Percentiles rank a stretch among this genome's conserved stretches.
Evolutionary conservation across 2,888 invertebrate species (phyloP).

Genomic region (Eurytoma adleriae): DNA sequence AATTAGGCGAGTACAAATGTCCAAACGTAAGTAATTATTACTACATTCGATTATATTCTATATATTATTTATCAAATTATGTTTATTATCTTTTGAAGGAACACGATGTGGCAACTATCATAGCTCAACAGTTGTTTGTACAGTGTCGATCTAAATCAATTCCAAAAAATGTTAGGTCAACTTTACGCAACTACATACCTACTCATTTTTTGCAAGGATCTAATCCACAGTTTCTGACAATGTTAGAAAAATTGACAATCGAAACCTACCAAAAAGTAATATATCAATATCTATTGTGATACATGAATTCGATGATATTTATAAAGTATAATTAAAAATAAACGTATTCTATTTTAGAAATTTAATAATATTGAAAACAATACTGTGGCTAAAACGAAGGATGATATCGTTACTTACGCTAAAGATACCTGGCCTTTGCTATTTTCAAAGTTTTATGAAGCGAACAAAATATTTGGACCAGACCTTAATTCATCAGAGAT

Average conservation of each 20-base stretch:
- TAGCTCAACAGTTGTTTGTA: slow-evolving; percentile 93
- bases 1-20: slow-evolving; percentile 94
- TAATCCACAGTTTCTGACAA: slow-evolving; percentile 79
- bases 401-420: slow-evolving; percentile 93
- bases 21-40: slow-evolving; percentile 73
- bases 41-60: not conserved
- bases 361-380: slow-evolving; percentile 84
- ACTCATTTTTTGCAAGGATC: slow-evolving; percentile 82
- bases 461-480: slow-evolving; percentile 85
- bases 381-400: slow-evolving; percentile 85
- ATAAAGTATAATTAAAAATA: not conserved
- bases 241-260: slow-evolving; percentile 85
- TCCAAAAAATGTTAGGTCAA: slow-evolving; percentile 82
- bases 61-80: not conserved
- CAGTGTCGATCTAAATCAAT: slow-evolving; percentile 85
- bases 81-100: slow-evolving; percentile 76
- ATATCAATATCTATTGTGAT: not conserved
- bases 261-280: slow-evolving; percentile 82
- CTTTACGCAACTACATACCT: slow-evolving; percentile 89
- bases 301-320: too few species aligned
- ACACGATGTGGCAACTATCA: slow-evolving; percentile 90
- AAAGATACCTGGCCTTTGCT: slow-evolving; percentile 96
- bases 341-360: slow-evolving; percentile 75
- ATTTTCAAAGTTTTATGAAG: slow-evolving; percentile 96
- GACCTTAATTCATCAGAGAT: slow-evolving; percentile 84